A percentile compares a stretch with the other conserved stretches of the same genome.
Conservation (phyloP, 2,888 invertebrate genomes). For the Apamea crenata region DNA sequence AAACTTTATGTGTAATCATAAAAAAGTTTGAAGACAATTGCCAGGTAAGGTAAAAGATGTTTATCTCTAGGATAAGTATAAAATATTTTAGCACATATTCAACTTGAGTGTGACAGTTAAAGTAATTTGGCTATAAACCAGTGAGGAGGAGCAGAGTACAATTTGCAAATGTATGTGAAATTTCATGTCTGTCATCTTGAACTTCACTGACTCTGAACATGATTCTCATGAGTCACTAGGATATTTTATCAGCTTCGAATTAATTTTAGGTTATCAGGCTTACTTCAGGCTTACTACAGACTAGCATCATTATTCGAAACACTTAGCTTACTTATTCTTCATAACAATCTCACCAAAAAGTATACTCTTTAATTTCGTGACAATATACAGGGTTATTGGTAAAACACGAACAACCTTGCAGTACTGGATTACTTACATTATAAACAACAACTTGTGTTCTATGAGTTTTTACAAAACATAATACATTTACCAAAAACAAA, state of each 20-base stretch:
- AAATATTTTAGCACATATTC: conserved; percentile 52
- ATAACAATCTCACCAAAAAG: neutral
- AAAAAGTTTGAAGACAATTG: conserved; percentile 45
- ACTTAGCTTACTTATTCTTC: neutral
- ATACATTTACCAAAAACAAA: too few relatives aligned
- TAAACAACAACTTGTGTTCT: too few relatives aligned
- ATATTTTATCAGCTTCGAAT: neutral
- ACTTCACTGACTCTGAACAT: neutral
- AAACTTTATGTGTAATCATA: conserved; percentile 26
- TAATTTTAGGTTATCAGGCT: neutral
- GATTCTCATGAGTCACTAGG: neutral
- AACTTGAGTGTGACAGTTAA: conserved; percentile 35
- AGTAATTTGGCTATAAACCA: conserved; percentile 37
- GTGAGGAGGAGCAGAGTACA: conserved; percentile 6
- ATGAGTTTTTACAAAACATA: too few relatives aligned
- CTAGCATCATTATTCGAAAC: neutral
- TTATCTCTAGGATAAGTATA: conserved; percentile 21
- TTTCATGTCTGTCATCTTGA: conserved; percentile 8
- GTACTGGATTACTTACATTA: too few relatives aligned
- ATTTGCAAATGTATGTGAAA: conserved; percentile 28
- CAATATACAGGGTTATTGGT: neutral
- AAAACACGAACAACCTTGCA: too few relatives aligned
- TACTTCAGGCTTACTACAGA: too few relatives aligned
- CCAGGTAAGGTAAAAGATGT: conserved; percentile 8
- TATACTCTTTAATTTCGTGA: neutral